Conservation (phyloP, 2,113 vertebrate genomes). For the Xenopus borealis region DNA sequence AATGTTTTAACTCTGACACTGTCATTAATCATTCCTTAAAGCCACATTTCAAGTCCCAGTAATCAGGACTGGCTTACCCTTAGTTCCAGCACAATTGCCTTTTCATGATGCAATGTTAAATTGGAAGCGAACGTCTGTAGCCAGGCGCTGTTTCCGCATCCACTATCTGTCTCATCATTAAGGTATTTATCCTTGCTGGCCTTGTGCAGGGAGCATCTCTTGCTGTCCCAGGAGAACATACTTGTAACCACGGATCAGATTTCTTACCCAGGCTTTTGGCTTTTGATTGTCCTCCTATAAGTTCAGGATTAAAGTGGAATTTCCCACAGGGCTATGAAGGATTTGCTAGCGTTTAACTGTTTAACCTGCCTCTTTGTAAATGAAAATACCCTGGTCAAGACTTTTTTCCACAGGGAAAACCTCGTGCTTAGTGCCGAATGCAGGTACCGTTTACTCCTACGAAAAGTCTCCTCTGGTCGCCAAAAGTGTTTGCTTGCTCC, state of each 20-base stretch:
- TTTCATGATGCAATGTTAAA: slow-evolving; percentile 93
- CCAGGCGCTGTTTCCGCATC: slow-evolving; percentile 91
- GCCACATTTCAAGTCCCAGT: slow-evolving; percentile 98
- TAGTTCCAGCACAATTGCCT: slow-evolving; percentile 96
- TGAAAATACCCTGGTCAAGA: slow-evolving; percentile 84
- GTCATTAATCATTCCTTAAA: slow-evolving; percentile 99
- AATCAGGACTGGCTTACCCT: slow-evolving; percentile 98
- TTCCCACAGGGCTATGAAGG: slow-evolving; percentile 99
- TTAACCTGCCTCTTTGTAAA: slow-evolving; percentile 97
- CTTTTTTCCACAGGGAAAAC: slow-evolving; percentile 42
- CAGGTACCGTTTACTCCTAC: slow-evolving; percentile 69
- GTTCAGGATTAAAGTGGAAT: slow-evolving; percentile 99
- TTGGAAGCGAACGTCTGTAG: slow-evolving; percentile 97
- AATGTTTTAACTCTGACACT: slow-evolving; percentile 93
- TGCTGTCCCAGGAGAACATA: slow-evolving; percentile 87
- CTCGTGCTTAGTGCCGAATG: slow-evolving; percentile 41
- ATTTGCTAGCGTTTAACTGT: slow-evolving; percentile 99
- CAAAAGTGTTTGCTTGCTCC: slow-evolving; percentile 62
- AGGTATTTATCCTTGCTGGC: slow-evolving; percentile 98
- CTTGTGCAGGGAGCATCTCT: slow-evolving; percentile 89
- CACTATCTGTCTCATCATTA: slow-evolving; percentile 99
- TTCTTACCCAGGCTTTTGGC: slow-evolving; percentile 98
- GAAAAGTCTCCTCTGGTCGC: slow-evolving; percentile 63
- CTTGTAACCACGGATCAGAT: slow-evolving; percentile 98
- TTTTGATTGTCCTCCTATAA: slow-evolving; percentile 99